Base-by-base conservation (phyloP, 1,140 invertebrate species). In the Drosophila takahashii region DNA sequence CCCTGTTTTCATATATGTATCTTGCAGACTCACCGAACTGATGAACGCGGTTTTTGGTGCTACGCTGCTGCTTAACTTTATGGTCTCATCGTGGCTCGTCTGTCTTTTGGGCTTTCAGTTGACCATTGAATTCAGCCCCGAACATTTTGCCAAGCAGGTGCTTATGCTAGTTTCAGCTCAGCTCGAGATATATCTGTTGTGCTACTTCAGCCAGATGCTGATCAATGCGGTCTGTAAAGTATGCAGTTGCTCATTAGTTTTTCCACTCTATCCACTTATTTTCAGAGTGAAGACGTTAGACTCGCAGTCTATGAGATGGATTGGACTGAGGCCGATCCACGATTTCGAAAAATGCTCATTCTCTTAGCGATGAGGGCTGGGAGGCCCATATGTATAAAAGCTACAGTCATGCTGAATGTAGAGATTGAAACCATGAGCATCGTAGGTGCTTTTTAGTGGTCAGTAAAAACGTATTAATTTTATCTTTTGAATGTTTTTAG, bases 381-480 rank as follows among this genome's bases (percentile, higher is more conserved):
- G 64, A 62, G 57, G 13, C 72, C 81, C 2, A 61, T 59, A 0
- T 45, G 44, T n/a, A 11, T 83, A 0, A 71, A 56, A 13, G 79
- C 79, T 53, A 29, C 29, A 29, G 29, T 29, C 0, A 7, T 29
- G 0, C 29, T 86, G 11, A 26, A 36, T 8, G 27, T 86, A 2
- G 77, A 79, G 0, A 81, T 81, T 54, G 18, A 59, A 11, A 83
- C 81, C 8, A 74, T 86, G 73, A 86, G 72, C 3, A 54, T 48
- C 41, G 77, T 79, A 50, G 13, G 41, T 26, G 0, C 8, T 0
- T 15, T 11, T 3, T 0, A 9, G n/a, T 7, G 5, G 36, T 13
- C 13, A 6, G 4, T 37, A 6, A 36, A 6, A 16, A 2, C 0
- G 27, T 15, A 4, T 10, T 27, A 0, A 37, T 36, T 13, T 0